Conservation (phyloP, 2,888 invertebrate genomes). For the Iselma pallidipennis region DNA sequence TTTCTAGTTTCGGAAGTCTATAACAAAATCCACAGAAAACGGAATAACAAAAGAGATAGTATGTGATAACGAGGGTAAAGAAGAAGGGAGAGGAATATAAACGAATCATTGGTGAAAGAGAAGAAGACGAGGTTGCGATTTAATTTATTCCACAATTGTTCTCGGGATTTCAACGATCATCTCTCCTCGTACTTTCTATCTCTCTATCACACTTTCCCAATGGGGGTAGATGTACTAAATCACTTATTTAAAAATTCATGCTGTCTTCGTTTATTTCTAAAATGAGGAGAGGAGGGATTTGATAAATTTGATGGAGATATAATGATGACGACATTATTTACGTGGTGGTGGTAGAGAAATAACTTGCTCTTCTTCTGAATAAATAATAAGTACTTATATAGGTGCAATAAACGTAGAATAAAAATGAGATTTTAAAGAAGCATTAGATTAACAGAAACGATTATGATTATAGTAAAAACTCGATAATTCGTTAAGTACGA, state of each 20-base stretch:
- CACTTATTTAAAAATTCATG: not conserved
- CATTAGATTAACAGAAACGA: too few relatives aligned
- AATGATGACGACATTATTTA: conserved; percentile 14
- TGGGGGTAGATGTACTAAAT: not conserved
- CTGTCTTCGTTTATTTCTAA: not conserved
- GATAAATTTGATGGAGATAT: conserved; percentile 17
- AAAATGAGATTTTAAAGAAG: too few relatives aligned
- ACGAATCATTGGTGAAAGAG: not conserved
- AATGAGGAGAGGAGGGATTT: not conserved
- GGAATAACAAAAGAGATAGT: not conserved
- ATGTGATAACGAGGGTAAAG: not conserved
- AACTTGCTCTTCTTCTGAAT: conserved; percentile 5
- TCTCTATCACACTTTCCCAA: conserved; percentile 3
- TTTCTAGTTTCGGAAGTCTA: too few relatives aligned
- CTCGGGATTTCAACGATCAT: conserved; percentile 14
- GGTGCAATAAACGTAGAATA: too few relatives aligned
- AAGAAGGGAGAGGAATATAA: not conserved
- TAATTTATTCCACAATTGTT: conserved; percentile 25
- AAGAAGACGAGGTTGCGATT: conserved; percentile 17
- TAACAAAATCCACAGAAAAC: too few relatives aligned
- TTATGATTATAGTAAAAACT: too few relatives aligned
- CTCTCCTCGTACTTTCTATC: not conserved
- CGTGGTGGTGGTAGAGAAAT: conserved; percentile 6
- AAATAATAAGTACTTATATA: too few relatives aligned
- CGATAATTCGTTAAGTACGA: too few relatives aligned